Base-by-base conservation (phyloP, 2,888 invertebrate species). In the Muschampia staudingeri region DNA sequence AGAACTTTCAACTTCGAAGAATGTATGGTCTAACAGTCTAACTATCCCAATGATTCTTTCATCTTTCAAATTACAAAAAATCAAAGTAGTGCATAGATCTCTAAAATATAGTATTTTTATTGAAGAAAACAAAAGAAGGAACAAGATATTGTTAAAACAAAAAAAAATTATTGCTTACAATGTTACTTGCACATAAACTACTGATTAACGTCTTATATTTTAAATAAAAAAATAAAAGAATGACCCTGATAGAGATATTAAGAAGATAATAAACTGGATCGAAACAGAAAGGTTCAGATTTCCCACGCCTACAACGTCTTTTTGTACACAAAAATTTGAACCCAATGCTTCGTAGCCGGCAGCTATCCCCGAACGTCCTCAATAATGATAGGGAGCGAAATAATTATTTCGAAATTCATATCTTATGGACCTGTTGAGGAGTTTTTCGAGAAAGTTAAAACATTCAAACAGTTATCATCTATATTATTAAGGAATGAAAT, bases 301-400 rank as follows among this genome's bases (percentile, higher is more conserved):
- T 95, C 94, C 93, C 95, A 95, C 95, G 94, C 90, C 91, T 91
- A 91, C 85, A 85, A 85, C 89, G 89, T 89, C 90, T 91, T 92
- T 91, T 90, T 90, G 88, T 85, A 78, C 89, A 87, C 87, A 91
- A 91, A 93, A 92, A 88, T 90, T 87, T 88, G 87, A 85, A 82
- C 87, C 90, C 89, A 91, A 89, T 87, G 88, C 88, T 89, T 90
- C 90, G 90, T 91, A 84, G 94, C 95, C 95, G 93, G 94, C 94
- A 95, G 95, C 93, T 90, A 94, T 93, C 89, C 90, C 90, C 89
- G 88, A 87, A 89, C 90, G 91, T 90, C 89, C 91, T 92, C 91
- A 91, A 91, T 95, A 95, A 96, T 95, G 94, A 96, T 95, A 95
- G 93, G 93, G 92, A 95, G 95, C 94, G 93, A 88, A 91, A 93